phyloP scores from a whole-genome alignment of 2,888 invertebrate species.

The Dynastes grantii region DNA sequence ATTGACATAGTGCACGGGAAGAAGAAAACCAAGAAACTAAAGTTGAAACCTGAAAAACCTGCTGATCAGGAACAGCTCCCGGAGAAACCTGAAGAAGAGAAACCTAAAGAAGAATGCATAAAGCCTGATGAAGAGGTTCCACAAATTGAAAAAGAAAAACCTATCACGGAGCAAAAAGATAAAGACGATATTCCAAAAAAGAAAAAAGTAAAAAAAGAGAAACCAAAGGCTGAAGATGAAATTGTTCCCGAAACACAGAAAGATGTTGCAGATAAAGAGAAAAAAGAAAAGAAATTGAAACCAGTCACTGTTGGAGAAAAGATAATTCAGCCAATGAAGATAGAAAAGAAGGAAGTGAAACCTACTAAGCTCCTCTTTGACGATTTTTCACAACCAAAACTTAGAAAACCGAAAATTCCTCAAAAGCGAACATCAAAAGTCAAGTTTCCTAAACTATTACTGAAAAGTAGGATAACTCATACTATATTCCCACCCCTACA shows the following conservation, averaged over 20 bases:
- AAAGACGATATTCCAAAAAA: constrained; percentile 46
- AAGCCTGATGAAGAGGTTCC: constrained; percentile 50
- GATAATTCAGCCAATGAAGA: constrained; percentile 72
- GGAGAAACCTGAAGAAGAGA: constrained; percentile 55
- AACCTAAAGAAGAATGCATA: constrained; percentile 3
- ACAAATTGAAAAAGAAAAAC: constrained; percentile 45
- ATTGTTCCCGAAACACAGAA: constrained; percentile 53
- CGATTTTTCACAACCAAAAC: constrained; percentile 79
- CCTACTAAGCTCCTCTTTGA: constrained; percentile 76
- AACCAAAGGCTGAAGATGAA: constrained; percentile 51
- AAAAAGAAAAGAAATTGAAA: constrained; percentile 58
- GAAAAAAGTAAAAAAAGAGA: constrained; percentile 48
- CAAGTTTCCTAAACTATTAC: constrained; percentile 77
- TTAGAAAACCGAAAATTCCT: constrained; percentile 70
- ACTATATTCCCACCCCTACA: constrained; percentile 69
- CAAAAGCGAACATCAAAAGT: constrained; percentile 62
- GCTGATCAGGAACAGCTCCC: constrained; percentile 48
- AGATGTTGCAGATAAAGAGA: constrained; percentile 55
- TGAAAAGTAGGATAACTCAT: constrained; percentile 81
- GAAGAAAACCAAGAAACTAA: constrained; percentile 18
- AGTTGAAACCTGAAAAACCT: constrained; percentile 5
- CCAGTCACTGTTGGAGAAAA: constrained; percentile 57
- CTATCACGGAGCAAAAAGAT: constrained; percentile 52
- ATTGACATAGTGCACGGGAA: constrained; percentile 15
- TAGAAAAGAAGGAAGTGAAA: constrained; percentile 76